Evolutionary conservation across 1,140 invertebrate species (phyloP).

Genomic region (Lucilia sericata): DNA sequence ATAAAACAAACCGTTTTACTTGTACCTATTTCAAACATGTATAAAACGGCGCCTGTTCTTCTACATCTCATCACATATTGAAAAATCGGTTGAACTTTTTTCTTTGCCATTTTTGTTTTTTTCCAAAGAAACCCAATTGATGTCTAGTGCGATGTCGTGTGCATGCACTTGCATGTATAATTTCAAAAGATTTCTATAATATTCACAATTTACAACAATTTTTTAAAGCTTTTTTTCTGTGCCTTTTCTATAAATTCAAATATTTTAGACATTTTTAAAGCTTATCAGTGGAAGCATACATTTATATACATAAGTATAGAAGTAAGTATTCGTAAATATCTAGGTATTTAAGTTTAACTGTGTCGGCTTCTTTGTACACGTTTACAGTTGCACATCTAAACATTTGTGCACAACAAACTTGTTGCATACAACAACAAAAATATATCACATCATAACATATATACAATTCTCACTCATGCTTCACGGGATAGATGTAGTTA

Average conservation of each 20-base stretch:
- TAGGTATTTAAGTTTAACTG: neutral
- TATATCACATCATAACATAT: conserved; percentile 6
- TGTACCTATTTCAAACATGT: conserved; percentile 5
- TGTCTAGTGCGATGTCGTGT: neutral
- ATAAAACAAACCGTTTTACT: neutral
- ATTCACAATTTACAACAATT: conserved; percentile 4
- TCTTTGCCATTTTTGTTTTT: neutral
- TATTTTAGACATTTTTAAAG: neutral
- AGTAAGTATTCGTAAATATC: too few relatives aligned
- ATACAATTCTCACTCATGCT: conserved; percentile 9
- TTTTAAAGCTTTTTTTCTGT: neutral
- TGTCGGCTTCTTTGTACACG: conserved; percentile 4
- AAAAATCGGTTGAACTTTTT: neutral
- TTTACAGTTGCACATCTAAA: conserved; percentile 5
- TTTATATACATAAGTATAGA: too few relatives aligned
- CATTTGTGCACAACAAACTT: neutral
- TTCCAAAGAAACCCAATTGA: neutral
- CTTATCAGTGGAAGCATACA: neutral
- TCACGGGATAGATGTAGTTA: neutral
- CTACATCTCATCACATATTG: neutral
- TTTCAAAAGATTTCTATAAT: conserved; percentile 8
- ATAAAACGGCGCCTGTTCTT: conserved; percentile 15
- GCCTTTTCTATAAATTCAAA: neutral
- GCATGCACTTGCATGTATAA: conserved; percentile 15
- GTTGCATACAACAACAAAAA: neutral